These are phyloP conservation scores for Drosophila infuscata DNA, from an alignment of 2,888 invertebrate species.

Conservation along the genomic window DNA sequence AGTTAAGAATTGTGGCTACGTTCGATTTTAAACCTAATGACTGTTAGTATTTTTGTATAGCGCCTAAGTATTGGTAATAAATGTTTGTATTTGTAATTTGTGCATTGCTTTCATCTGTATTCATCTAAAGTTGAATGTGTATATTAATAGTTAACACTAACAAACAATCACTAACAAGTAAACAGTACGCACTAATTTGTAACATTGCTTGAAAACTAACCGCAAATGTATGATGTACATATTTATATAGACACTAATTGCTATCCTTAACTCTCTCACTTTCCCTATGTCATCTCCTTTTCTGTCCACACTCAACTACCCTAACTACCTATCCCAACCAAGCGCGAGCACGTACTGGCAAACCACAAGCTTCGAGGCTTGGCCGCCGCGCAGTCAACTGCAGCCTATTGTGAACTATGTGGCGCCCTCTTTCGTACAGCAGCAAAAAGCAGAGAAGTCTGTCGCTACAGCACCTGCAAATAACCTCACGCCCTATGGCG, in stretches of 20 bases:
- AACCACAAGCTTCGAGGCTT: slow-evolving; percentile 77
- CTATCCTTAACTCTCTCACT: slow-evolving; percentile 64
- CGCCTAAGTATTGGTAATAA: slow-evolving; percentile 70
- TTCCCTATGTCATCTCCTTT: slow-evolving; percentile 38
- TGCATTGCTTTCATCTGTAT: slow-evolving; percentile 56
- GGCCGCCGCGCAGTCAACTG: slow-evolving; percentile 71
- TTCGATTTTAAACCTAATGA: slow-evolving; percentile 57
- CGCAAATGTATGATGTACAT: slow-evolving; percentile 42
- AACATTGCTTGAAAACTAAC: slow-evolving; percentile 15
- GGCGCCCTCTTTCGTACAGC: slow-evolving; percentile 14
- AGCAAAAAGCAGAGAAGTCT: slow-evolving; percentile 17
- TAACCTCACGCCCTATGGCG: slow-evolving; percentile 38
- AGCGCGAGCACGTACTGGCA: slow-evolving; percentile 73
- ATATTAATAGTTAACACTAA: slow-evolving; percentile 27
- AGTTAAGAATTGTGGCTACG: slow-evolving; percentile 21
- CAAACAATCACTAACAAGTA: slow-evolving; percentile 16
- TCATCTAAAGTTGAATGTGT: slow-evolving; percentile 28
- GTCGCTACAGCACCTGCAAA: neutral
- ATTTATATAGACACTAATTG: slow-evolving; percentile 55
- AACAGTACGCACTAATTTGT: slow-evolving; percentile 26
- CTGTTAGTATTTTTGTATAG: slow-evolving; percentile 66
- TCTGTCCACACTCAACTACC: slow-evolving; percentile 32
- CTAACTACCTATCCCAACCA: slow-evolving; percentile 23
- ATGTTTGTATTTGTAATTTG: slow-evolving; percentile 65
- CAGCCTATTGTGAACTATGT: slow-evolving; percentile 30